Conservation (phyloP, 1,140 invertebrate genomes). For the Drosophila mayri region DNA sequence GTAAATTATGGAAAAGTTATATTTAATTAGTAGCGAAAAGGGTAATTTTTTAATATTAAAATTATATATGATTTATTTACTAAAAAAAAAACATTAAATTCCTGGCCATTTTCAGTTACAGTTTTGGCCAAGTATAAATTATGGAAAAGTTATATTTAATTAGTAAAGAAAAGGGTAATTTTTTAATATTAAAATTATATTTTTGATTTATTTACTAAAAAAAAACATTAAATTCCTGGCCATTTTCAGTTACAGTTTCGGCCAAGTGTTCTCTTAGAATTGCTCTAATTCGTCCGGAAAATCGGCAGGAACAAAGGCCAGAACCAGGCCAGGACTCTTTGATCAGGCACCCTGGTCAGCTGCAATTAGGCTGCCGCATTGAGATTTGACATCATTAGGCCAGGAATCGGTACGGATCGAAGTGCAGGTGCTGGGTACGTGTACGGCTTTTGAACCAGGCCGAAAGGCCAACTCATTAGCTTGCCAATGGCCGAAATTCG, state of each 20-base stretch:
- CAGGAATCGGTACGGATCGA: constrained; percentile 6
- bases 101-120: background rate
- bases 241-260: background rate
- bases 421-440: constrained; percentile 26
- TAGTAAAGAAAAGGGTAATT: background rate
- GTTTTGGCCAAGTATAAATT: background rate
- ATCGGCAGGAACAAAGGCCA: background rate
- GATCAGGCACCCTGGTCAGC: constrained; percentile 7
- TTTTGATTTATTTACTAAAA: background rate
- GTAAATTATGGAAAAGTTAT: background rate
- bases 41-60: background rate
- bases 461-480: constrained; percentile 55
- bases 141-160: background rate
- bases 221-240: background rate
- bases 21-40: background rate
- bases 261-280: background rate
- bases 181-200: background rate
- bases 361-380: constrained; percentile 32
- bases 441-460: constrained; percentile 35
- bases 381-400: constrained; percentile 42
- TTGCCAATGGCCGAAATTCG: constrained; percentile 21
- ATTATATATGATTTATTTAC: background rate
- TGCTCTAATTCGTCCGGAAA: background rate
- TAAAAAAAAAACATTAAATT: background rate
- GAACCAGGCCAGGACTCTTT: background rate